Conservation (phyloP, 2,888 invertebrate genomes). For the Drosophila tanythrix region DNA sequence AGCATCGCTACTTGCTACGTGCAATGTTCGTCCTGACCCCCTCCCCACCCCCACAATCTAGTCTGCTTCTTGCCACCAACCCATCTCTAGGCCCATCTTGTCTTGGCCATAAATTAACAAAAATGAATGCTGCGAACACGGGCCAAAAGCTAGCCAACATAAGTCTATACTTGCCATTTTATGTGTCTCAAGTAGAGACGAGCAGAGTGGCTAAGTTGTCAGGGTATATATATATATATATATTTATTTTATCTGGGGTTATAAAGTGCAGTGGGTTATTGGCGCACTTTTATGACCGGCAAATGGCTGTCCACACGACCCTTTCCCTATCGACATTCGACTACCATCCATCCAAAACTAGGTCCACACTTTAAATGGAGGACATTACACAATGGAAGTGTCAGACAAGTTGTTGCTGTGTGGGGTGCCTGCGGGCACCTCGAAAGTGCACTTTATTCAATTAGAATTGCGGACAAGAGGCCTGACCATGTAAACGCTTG, state of each 20-base stretch:
- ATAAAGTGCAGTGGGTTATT: constrained; percentile 77
- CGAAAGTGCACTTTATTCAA: constrained; percentile 77
- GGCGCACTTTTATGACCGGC: constrained; percentile 73
- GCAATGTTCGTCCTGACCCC: constrained; percentile 49
- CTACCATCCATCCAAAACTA: background rate
- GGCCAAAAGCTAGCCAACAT: constrained; percentile 33
- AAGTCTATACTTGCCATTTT: constrained; percentile 46
- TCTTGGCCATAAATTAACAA: constrained; percentile 77
- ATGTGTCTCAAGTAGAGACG: constrained; percentile 50
- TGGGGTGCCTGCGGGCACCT: constrained; percentile 39
- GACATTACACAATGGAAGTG: constrained; percentile 71
- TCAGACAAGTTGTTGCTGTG: constrained; percentile 64
- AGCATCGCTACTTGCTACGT: constrained; percentile 80
- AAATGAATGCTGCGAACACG: constrained; percentile 77
- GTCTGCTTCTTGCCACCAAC: background rate
- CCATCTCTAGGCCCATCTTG: constrained; percentile 6
- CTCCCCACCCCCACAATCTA: background rate
- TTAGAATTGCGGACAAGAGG: constrained; percentile 58
- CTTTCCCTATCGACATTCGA: background rate
- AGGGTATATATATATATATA: background rate
- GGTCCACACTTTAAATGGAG: constrained; percentile 16
- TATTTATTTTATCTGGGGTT: constrained; percentile 22
- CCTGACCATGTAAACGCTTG: constrained; percentile 52
- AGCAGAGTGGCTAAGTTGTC: constrained; percentile 23
- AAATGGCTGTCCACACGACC: constrained; percentile 18